Evolutionary conservation across 1,140 invertebrate genomes (phyloP).

Genomic region (Littorina saxatilis): DNA sequence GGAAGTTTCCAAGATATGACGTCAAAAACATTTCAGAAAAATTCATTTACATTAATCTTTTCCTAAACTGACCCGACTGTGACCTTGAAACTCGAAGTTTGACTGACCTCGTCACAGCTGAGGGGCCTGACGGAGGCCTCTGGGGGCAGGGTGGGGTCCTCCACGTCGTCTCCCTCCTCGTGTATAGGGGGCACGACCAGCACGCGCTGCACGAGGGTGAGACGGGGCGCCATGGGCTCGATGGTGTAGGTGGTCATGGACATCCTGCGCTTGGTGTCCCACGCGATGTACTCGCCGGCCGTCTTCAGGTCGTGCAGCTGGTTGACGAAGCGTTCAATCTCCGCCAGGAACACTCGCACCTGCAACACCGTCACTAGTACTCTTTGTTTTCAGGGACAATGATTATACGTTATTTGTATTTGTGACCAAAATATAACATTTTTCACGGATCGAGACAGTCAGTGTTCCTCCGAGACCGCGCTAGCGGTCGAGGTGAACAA

Average conservation of each 20-base stretch:
- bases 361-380: background rate
- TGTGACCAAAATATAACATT: no score
- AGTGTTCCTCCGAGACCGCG: no score
- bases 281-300: background rate
- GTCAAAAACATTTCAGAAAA: no score
- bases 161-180: background rate
- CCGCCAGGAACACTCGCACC: conserved; percentile 3
- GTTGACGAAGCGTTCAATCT: conserved; percentile 32
- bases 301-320: background rate
- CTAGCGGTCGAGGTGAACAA: no score
- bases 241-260: background rate
- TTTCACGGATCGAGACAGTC: no score
- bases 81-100: no score
- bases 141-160: background rate
- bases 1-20: no score
- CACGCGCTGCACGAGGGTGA: background rate
- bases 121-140: background rate
- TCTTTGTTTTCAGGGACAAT: no score
- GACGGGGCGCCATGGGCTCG: background rate
- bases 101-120: background rate
- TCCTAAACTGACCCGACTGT: no score
- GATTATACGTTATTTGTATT: no score
- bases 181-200: conserved; percentile 3
- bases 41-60: no score
- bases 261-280: background rate